phyloP scores from a whole-genome alignment of 2,797 vertebrate genomes.

The Syncerus caffer region DNA sequence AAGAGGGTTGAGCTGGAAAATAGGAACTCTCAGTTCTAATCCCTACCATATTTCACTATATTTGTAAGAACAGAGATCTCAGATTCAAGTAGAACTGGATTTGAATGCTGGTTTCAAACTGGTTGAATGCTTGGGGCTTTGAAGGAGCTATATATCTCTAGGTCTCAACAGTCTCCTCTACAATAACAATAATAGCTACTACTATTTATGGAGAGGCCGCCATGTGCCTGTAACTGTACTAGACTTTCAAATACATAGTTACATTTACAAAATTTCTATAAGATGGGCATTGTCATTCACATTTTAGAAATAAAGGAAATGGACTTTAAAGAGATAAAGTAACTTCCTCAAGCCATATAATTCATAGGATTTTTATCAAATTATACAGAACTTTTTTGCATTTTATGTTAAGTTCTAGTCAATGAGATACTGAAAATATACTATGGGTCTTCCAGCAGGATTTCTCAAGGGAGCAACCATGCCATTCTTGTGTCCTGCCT shows the following conservation, averaged over 20 bases:
- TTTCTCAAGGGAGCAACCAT: neutral
- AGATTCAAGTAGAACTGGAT: neutral
- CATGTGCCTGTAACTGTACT: neutral
- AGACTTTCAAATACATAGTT: neutral
- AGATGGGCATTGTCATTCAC: neutral
- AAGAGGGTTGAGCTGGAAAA: neutral
- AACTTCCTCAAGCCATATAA: neutral
- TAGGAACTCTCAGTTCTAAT: neutral
- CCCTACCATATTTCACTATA: neutral
- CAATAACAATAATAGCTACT: neutral
- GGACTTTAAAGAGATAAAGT: neutral
- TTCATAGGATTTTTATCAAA: neutral
- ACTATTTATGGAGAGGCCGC: neutral
- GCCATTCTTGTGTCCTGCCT: neutral
- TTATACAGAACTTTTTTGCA: neutral
- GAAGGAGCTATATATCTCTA: neutral
- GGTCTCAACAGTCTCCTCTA: neutral
- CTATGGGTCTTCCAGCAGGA: neutral
- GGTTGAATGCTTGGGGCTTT: too few species aligned
- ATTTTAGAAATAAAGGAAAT: constrained; percentile 30
- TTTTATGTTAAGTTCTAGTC: neutral
- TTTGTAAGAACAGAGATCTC: neutral
- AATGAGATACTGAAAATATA: neutral
- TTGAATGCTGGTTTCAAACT: neutral
- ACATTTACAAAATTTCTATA: neutral